phyloP scores from a whole-genome alignment of 1,140 invertebrate species.

The Calliopsis andreniformis region DNA sequence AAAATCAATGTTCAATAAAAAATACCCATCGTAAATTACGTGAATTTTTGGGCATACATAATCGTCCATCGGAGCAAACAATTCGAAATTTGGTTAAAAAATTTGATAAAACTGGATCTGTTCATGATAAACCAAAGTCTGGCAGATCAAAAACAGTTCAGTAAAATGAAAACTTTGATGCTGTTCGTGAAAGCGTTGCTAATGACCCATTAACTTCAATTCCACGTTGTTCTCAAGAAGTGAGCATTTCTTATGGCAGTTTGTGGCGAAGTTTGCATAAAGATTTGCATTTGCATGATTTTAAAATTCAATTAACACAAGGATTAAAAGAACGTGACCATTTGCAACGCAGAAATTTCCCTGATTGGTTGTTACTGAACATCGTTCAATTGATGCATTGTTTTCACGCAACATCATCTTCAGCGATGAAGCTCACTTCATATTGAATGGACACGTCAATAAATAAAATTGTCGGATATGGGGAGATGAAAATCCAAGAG shows the following conservation, averaged over 20 bases:
- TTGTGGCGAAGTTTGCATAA: constrained; percentile 3
- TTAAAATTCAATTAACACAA: constrained; percentile 70
- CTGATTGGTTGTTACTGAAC: background rate
- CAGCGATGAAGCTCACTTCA: background rate
- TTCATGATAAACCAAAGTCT: background rate
- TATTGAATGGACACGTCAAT: background rate
- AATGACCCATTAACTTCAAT: constrained; percentile 64
- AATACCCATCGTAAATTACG: background rate
- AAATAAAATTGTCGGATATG: constrained; percentile 9
- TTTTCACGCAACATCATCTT: constrained; percentile 36
- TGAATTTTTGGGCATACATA: background rate
- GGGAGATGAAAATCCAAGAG: constrained; percentile 2
- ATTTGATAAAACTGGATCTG: background rate
- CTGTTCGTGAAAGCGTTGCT: constrained; percentile 52
- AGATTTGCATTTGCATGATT: constrained; percentile 14
- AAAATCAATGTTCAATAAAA: constrained; percentile 7
- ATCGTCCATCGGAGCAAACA: background rate
- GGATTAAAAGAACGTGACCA: too few species aligned
- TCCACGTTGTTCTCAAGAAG: constrained; percentile 60
- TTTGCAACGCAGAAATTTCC: too few species aligned
- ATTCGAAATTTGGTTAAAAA: background rate
- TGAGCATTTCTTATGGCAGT: constrained; percentile 57
- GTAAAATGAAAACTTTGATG: constrained; percentile 1
- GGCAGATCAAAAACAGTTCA: background rate
- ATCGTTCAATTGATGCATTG: background rate